Evolutionary conservation across 1,140 invertebrate genomes (phyloP).

Genomic region (Arctopsyche grandis): DNA sequence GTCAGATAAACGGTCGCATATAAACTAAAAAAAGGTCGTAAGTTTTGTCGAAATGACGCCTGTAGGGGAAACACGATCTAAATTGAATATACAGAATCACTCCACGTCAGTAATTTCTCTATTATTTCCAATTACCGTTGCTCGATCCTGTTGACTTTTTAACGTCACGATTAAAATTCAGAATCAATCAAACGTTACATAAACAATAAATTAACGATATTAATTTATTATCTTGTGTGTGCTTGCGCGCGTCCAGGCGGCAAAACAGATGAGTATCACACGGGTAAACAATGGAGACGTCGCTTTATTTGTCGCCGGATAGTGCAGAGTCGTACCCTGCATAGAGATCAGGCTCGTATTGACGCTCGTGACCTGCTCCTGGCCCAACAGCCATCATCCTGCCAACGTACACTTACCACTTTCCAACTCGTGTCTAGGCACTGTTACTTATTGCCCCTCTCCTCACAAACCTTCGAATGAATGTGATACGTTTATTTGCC

Average conservation of each 20-base stretch:
- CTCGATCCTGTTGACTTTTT: not conserved
- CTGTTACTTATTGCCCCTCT: not conserved
- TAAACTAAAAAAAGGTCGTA: not conserved
- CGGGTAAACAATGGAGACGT: conserved; percentile 31
- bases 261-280: conserved; percentile 3
- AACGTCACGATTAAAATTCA: not conserved
- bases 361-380: conserved; percentile 34
- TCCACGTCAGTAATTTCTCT: conserved; percentile 27
- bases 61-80: conserved; percentile 33
- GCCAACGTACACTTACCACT: not conserved
- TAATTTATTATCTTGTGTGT: not conserved
- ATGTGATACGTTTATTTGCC: no score
- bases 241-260: not conserved
- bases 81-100: not conserved
- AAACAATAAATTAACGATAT: not conserved
- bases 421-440: not conserved
- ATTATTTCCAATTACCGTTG: conserved; percentile 27
- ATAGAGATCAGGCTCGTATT: conserved; percentile 32
- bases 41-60: conserved; percentile 24
- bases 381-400: not conserved
- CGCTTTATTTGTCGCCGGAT: conserved; percentile 21
- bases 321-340: not conserved
- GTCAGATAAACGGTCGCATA: conserved; percentile 3
- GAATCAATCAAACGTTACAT: not conserved
- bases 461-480: no score